These are phyloP conservation scores for Mesoclemmys tuberculata DNA, from an alignment of 2,113 vertebrate genomes.

Conservation along the genomic window DNA sequence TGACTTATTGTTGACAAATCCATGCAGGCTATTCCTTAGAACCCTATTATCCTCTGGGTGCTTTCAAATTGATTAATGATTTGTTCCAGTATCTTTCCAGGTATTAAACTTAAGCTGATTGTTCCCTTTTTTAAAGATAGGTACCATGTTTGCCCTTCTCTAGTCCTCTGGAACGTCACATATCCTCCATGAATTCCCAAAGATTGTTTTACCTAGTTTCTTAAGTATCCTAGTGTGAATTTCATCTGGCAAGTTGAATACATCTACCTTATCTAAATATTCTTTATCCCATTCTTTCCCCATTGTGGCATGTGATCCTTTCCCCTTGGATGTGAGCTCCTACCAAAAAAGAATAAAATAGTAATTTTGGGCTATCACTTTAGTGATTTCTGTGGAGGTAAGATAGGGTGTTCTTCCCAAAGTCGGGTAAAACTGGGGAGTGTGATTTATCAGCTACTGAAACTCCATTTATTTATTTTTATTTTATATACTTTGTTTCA, in stretches of 20 bases:
- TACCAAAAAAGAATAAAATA: neutral
- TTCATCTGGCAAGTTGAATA: neutral
- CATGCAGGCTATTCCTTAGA: neutral
- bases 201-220: neutral
- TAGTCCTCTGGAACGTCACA: neutral
- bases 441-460: neutral
- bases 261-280: neutral
- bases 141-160: neutral
- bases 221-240: neutral
- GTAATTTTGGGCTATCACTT: rapidly evolving
- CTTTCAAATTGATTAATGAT: neutral
- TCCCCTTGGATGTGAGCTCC: neutral
- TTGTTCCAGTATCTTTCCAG: neutral
- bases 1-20: neutral
- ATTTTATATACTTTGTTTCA: neutral
- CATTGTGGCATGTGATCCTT: neutral
- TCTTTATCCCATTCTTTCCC: neutral
- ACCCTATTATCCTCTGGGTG: neutral
- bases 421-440: neutral
- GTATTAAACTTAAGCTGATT: neutral
- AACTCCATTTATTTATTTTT: neutral
- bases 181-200: neutral
- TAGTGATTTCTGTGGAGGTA: neutral
- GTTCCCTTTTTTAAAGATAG: neutral
- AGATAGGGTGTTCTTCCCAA: neutral